Evolutionary conservation across 2,888 invertebrate species (phyloP).

Genomic region (Synanthedon tipuliformis): DNA sequence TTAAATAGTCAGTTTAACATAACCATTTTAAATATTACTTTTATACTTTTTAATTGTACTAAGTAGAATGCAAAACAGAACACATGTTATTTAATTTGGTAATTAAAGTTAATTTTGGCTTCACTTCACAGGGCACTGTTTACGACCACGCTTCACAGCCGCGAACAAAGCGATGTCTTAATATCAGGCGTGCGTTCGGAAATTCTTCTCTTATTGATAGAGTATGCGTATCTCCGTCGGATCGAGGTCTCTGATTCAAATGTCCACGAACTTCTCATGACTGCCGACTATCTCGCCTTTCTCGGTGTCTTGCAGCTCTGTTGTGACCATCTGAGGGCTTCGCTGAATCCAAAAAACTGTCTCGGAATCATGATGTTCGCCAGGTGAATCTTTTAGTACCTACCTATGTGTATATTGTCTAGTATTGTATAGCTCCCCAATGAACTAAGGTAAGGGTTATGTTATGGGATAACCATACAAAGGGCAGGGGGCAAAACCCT

Average conservation of each 20-base stretch:
- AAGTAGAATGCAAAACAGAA: background rate
- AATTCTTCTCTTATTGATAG: conserved; percentile 82
- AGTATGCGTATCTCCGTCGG: conserved; percentile 87
- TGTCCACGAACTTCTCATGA: conserved; percentile 83
- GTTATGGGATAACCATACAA: too few species aligned
- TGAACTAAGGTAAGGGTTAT: too few species aligned
- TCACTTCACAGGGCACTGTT: conserved; percentile 76
- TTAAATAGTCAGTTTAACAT: too few species aligned
- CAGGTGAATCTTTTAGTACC: conserved; percentile 44
- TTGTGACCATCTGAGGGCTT: conserved; percentile 77
- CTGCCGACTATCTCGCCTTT: conserved; percentile 90
- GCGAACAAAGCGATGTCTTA: conserved; percentile 75
- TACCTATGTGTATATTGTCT: too few species aligned
- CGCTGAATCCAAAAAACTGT: conserved; percentile 81
- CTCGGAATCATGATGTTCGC: conserved; percentile 89
- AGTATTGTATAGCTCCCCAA: too few species aligned
- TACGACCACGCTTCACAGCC: conserved; percentile 81
- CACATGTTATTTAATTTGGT: background rate
- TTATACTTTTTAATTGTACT: too few species aligned
- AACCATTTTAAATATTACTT: too few species aligned
- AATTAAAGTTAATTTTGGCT: background rate
- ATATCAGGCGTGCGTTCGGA: conserved; percentile 83
- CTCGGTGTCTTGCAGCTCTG: conserved; percentile 84
- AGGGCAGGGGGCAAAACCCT: too few species aligned
- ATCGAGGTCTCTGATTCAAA: conserved; percentile 81